Conservation (phyloP, 1,140 invertebrate species). For the Elysia chlorotica region DNA sequence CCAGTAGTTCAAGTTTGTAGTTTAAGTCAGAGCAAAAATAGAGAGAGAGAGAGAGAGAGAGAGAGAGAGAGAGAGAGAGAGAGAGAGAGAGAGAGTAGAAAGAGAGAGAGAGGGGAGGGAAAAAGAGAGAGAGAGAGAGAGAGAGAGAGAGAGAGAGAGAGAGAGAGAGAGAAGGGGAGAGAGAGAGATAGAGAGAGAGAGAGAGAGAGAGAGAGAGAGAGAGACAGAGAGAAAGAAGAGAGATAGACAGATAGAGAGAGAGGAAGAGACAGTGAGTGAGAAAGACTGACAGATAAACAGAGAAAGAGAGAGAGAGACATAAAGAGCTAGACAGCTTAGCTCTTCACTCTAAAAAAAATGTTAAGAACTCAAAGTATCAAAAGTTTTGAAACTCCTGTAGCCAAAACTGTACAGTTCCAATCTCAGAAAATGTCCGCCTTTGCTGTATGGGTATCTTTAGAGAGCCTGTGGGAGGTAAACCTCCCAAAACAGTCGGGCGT, state of each 20-base stretch:
- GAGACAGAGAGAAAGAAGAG: background rate
- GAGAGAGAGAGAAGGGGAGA: background rate
- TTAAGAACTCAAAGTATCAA: background rate
- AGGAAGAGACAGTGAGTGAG: background rate
- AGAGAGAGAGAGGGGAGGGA: background rate
- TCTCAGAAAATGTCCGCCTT: background rate
- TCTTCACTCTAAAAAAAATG: too few relatives aligned
- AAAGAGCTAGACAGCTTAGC: background rate
- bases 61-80: background rate
- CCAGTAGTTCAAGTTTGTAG: background rate
- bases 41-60: background rate
- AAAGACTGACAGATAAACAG: background rate
- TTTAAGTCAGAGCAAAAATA: background rate
- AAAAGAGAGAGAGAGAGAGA: background rate
- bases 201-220: background rate
- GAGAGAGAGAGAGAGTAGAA: background rate
- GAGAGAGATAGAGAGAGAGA: background rate
- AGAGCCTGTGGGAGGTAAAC: background rate
- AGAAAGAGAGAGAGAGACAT: conserved; percentile 1
- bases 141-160: background rate
- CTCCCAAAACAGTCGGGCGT: background rate
- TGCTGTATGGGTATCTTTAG: background rate
- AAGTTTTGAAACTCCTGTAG: background rate
- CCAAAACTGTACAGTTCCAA: background rate
- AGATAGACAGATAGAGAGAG: background rate